Percentiles rank a stretch among this genome's conserved stretches.
These are phyloP conservation scores for Athalia circularis DNA, from an alignment of 2,888 invertebrate species.

Conservation along the genomic window DNA sequence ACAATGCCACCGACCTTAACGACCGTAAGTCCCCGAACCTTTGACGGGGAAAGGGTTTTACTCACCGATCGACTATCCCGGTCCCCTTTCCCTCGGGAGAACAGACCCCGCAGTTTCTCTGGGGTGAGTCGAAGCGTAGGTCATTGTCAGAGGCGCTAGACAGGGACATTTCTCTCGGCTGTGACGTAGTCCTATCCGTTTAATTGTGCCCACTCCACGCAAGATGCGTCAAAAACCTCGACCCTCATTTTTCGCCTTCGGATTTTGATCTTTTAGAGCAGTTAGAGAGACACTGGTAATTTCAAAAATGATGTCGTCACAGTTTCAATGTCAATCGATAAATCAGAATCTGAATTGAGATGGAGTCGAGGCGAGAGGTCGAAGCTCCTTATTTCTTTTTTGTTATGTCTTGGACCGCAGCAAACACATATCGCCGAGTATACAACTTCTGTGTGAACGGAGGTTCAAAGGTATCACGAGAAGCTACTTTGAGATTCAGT, in stretches of 20 bases:
- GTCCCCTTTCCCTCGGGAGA: background rate
- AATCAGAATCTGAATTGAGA: no score
- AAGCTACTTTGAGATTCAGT: no score
- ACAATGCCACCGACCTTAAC: conserved; percentile 40
- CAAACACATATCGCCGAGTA: no score
- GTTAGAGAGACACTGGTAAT: background rate
- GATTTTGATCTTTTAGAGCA: background rate
- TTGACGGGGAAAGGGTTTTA: background rate
- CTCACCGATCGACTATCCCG: conserved; percentile 12
- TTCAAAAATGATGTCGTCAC: background rate
- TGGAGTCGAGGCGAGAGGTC: no score
- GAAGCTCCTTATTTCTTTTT: no score
- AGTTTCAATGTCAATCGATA: no score
- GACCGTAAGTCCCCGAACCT: conserved; percentile 14
- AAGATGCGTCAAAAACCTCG: background rate
- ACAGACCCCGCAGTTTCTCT: background rate
- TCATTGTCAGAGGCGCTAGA: conserved; percentile 34
- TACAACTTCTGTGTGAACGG: no score
- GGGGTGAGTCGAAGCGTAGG: conserved; percentile 28
- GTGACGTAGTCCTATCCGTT: conserved; percentile 9
- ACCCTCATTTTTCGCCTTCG: background rate
- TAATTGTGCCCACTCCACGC: background rate
- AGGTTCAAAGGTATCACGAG: no score
- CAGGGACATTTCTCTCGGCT: conserved; percentile 25
- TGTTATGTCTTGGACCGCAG: no score